Base-by-base conservation (phyloP, 2,888 invertebrate genomes). In the Phyllotreta striolata region DNA sequence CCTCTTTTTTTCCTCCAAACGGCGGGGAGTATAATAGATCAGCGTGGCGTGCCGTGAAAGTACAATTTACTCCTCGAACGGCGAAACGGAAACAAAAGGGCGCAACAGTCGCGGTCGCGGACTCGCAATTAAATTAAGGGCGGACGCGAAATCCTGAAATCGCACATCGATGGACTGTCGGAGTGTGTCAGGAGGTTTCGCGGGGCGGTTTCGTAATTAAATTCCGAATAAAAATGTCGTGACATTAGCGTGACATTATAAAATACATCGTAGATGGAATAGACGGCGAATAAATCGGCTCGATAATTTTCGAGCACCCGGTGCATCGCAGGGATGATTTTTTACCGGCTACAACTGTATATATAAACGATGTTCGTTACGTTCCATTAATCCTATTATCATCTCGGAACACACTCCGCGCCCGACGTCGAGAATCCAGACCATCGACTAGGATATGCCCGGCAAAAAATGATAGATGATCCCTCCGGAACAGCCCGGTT, bases 401-500 rank as follows among this genome's bases (percentile, higher is more conserved):
- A 56, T 56, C 37, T 56, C 12, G 6, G 43, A 35, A 56, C 44
- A 56, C 44, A 43, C 37, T 52, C 44, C 44, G 40, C 8, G 35
- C 44, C 46, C 46, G 56, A 56, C 56, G 46, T 56, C 37, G 56
- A 56, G 44, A 41, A 56, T 39, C 52, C 38, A 38, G 38, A 52
- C 52, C 52, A 49, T 43, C 49, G 47, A 46, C 55, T 47, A 47
- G 14, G 43, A 49, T 35, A 49, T 35, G 73, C 76, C 73, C 73
- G 73, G 76, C 76, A 78, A 77, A 78, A 79, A 78, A 75, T 78
- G 79, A 79, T 79, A 73, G 77, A 80, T 79, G 78, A 77, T 76
- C 78, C 75, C 76, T 77, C 76, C 74, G 77, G 74, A 76, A 75
- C 78, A 76, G 34, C 24, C 24, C 24, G 24, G 24, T 24, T 24